Evolutionary conservation across 2,888 invertebrate species (phyloP).

Genomic region (Theretra japonica): DNA sequence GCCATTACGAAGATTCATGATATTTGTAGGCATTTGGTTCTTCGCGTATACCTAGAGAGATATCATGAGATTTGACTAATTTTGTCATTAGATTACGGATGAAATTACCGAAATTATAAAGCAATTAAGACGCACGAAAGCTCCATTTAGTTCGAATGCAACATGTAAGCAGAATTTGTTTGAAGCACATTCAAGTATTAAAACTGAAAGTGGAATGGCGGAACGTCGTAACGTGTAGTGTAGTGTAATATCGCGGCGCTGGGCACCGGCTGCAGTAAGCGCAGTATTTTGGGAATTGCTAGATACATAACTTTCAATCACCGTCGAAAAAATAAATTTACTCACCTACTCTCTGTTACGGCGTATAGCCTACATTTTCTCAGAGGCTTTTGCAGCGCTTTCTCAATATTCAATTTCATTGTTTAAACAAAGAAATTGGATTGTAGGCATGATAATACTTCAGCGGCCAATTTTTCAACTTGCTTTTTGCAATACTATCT

Average conservation of each 20-base stretch:
- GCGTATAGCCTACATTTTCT: constrained; percentile 40
- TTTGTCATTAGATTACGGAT: not conserved
- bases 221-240: not conserved
- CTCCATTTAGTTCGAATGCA: not conserved
- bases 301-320: constrained; percentile 63
- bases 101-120: not conserved
- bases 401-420: constrained; percentile 73
- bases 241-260: constrained; percentile 1
- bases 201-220: constrained; percentile 4
- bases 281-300: constrained; percentile 74
- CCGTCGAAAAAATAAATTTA: constrained; percentile 70
- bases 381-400: constrained; percentile 50
- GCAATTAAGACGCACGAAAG: not conserved
- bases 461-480: constrained; percentile 51
- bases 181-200: not conserved
- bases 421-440: constrained; percentile 76
- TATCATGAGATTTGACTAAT: not conserved
- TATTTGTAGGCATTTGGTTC: constrained; percentile 33
- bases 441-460: constrained; percentile 57
- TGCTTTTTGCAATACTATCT: constrained; percentile 38
- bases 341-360: constrained; percentile 40
- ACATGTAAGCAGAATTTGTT: not conserved
- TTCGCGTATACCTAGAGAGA: not conserved
- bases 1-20: constrained; percentile 42
- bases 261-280: constrained; percentile 62